phyloP scores from a whole-genome alignment of 2,888 invertebrate genomes.

The Drosophila bunnanda region DNA sequence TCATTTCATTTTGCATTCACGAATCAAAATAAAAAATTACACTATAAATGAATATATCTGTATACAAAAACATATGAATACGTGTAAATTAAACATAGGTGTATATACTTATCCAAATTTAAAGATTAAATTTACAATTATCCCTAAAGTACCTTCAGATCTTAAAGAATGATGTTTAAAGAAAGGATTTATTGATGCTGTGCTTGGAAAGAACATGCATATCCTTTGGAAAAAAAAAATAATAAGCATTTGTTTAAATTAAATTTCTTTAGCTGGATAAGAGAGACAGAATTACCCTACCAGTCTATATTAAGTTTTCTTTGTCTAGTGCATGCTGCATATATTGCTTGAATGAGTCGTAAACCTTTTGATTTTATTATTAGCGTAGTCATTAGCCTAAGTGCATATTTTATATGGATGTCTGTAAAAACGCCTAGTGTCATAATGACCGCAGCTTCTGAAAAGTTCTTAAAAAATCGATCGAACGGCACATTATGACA shows the following conservation, averaged over 20 bases:
- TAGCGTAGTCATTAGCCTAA: neutral
- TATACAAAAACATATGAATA: constrained; percentile 49
- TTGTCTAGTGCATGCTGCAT: constrained; percentile 5
- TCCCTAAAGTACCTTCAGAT: too few species aligned
- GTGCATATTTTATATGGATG: neutral
- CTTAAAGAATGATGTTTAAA: too few species aligned
- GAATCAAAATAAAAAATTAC: constrained; percentile 25
- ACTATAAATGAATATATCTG: constrained; percentile 26
- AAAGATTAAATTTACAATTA: neutral
- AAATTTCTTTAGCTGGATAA: constrained; percentile 9
- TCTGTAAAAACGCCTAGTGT: neutral
- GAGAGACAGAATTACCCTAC: constrained; percentile 30
- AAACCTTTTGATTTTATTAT: neutral
- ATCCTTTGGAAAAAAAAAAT: neutral
- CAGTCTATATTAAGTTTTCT: neutral
- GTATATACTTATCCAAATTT: constrained; percentile 32
- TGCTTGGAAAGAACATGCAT: neutral
- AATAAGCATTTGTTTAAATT: neutral
- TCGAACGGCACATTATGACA: neutral
- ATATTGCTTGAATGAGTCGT: constrained; percentile 3
- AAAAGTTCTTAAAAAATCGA: neutral
- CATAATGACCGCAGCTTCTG: neutral
- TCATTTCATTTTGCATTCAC: constrained; percentile 45
- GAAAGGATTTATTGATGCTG: neutral
- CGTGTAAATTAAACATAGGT: constrained; percentile 74